A percentile compares a stretch with the other conserved stretches of the same genome.
phyloP scores from a whole-genome alignment of 1,140 invertebrate genomes.

The Zophobas atratus region DNA sequence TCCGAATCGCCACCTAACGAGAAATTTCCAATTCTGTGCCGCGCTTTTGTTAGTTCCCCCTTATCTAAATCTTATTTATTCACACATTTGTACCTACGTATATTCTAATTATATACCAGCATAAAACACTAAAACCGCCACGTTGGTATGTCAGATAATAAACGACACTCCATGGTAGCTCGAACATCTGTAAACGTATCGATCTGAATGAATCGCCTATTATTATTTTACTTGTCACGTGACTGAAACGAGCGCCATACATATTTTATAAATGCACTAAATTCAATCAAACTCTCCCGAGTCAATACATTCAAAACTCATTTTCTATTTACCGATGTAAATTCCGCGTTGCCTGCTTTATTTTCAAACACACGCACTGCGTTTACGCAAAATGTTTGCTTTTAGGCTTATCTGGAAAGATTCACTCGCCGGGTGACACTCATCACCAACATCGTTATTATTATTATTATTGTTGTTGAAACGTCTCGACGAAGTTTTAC shows the following conservation, averaged over 20 bases:
- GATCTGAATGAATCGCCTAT: background rate
- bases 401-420: background rate
- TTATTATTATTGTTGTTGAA: too few relatives aligned
- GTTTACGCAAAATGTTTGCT: constrained; percentile 3
- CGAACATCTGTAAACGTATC: background rate
- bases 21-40: background rate
- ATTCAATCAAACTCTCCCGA: background rate
- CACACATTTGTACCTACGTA: constrained; percentile 1
- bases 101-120: background rate
- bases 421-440: background rate
- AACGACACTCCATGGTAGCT: background rate
- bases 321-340: too few relatives aligned
- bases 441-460: too few relatives aligned
- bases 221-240: background rate
- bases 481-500: too few relatives aligned
- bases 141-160: background rate
- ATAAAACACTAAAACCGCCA: background rate
- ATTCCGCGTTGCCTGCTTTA: background rate
- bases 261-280: background rate
- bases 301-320: background rate
- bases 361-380: background rate
- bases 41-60: background rate
- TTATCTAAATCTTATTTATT: background rate
- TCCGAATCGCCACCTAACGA: background rate
- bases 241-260: background rate